Conservation (phyloP, 2,113 vertebrate species). For the Noturus placidus region DNA sequence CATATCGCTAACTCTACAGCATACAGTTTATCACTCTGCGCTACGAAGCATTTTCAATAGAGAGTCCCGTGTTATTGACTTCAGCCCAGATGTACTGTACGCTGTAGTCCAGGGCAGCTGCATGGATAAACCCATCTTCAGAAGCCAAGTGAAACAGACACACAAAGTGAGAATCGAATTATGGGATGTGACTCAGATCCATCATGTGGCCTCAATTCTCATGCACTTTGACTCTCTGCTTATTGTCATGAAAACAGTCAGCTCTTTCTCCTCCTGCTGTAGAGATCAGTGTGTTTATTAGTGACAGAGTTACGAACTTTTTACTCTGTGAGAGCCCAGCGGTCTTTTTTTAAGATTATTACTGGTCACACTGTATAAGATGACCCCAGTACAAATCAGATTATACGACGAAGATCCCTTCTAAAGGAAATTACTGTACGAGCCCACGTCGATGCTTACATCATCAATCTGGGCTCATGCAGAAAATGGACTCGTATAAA, state of each 20-base stretch:
- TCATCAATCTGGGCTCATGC: not conserved
- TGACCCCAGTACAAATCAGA: not conserved
- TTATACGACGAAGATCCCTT: not conserved
- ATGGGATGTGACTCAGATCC: slow-evolving; percentile 49
- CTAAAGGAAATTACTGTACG: not conserved
- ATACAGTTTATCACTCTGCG: not conserved
- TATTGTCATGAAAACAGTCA: slow-evolving; percentile 47
- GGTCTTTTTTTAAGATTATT: not conserved
- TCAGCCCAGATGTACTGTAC: not conserved
- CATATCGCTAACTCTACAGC: not conserved
- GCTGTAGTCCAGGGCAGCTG: not conserved
- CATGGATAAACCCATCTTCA: slow-evolving; percentile 23
- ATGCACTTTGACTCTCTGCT: slow-evolving; percentile 43
- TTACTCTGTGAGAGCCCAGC: not conserved
- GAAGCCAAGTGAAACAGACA: slow-evolving; percentile 25
- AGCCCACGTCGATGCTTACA: not conserved
- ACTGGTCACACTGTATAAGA: not conserved
- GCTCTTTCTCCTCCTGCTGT: slow-evolving; percentile 36
- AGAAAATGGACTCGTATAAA: not conserved
- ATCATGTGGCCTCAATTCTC: slow-evolving; percentile 47
- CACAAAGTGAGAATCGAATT: slow-evolving; percentile 50
- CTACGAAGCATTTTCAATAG: not conserved
- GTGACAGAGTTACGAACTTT: not conserved
- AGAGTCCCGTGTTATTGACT: not conserved
- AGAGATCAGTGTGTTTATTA: slow-evolving; percentile 35